phyloP scores from a whole-genome alignment of 2,888 invertebrate species.

The Andrena fulva region DNA sequence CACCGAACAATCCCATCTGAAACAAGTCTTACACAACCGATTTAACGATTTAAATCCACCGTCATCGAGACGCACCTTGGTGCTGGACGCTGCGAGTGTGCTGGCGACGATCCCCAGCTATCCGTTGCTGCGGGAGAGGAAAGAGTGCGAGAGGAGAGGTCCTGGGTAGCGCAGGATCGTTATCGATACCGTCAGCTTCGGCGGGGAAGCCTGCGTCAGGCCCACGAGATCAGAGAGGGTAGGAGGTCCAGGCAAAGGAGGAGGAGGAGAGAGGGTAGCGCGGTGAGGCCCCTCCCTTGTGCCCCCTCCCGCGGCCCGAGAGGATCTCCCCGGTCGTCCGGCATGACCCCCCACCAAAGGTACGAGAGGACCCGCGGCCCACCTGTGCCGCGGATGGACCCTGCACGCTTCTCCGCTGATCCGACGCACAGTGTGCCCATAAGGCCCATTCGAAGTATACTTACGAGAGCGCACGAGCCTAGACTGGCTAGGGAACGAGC shows the following conservation, averaged over 20 bases:
- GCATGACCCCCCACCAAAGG: conserved; percentile 68
- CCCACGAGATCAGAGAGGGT: conserved; percentile 42
- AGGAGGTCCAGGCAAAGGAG: conserved; percentile 54
- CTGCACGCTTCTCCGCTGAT: conserved; percentile 79
- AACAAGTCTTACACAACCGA: background rate
- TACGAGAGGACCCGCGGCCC: conserved; percentile 73
- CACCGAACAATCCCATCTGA: background rate
- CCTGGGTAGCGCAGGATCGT: conserved; percentile 45
- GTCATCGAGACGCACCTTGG: background rate
- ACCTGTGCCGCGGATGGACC: conserved; percentile 80
- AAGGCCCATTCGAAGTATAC: conserved; percentile 77
- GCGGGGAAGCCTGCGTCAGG: conserved; percentile 29
- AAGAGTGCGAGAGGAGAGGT: conserved; percentile 15
- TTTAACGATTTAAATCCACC: background rate
- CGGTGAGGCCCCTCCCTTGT: conserved; percentile 76
- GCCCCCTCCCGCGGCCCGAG: conserved; percentile 66
- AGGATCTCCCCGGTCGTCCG: conserved; percentile 68
- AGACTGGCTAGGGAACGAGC: conserved; percentile 49
- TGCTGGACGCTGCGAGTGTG: too few species aligned
- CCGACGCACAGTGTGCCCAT: conserved; percentile 76
- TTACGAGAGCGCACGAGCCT: conserved; percentile 71
- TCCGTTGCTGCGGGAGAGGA: background rate
- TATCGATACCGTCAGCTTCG: conserved; percentile 51
- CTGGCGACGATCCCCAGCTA: too few species aligned
- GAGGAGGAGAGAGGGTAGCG: conserved; percentile 62